phyloP scores from a whole-genome alignment of 2,797 vertebrate genomes.

The Petrocephalus sullivani region DNA sequence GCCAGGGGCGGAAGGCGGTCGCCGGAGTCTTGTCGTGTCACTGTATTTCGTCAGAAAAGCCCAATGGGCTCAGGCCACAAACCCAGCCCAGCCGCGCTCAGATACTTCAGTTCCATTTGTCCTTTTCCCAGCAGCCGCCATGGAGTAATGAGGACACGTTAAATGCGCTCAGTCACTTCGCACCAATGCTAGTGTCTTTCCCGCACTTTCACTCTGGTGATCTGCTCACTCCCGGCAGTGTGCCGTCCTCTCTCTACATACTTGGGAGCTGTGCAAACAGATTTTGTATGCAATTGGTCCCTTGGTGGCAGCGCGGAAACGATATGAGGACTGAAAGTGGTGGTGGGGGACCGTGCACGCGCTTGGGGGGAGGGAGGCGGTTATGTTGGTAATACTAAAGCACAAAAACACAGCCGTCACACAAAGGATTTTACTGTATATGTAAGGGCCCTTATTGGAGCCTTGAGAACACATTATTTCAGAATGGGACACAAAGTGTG shows the following conservation, averaged over 20 bases:
- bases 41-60: conserved; percentile 66
- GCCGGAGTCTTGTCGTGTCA: conserved; percentile 51
- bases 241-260: conserved; percentile 49
- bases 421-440: conserved; percentile 53
- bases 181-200: conserved; percentile 49
- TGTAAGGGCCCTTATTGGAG: conserved; percentile 59
- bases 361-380: conserved; percentile 29
- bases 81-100: conserved; percentile 59
- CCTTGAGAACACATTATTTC: conserved; percentile 32
- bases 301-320: conserved; percentile 63
- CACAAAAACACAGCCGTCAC: conserved; percentile 55
- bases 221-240: conserved; percentile 62
- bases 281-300: conserved; percentile 71
- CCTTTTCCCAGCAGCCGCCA: conserved; percentile 48
- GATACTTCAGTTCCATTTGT: conserved; percentile 54
- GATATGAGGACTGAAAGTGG: conserved; percentile 61
- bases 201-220: conserved; percentile 53
- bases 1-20: conserved; percentile 26
- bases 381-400: conserved; percentile 57
- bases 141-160: conserved; percentile 61
- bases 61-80: conserved; percentile 43
- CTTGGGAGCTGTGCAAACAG: conserved; percentile 57
- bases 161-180: conserved; percentile 61
- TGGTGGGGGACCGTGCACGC: conserved; percentile 31
- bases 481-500: conserved; percentile 39